Conservation (phyloP, 1,140 invertebrate genomes). For the Drosophila dunni region DNA sequence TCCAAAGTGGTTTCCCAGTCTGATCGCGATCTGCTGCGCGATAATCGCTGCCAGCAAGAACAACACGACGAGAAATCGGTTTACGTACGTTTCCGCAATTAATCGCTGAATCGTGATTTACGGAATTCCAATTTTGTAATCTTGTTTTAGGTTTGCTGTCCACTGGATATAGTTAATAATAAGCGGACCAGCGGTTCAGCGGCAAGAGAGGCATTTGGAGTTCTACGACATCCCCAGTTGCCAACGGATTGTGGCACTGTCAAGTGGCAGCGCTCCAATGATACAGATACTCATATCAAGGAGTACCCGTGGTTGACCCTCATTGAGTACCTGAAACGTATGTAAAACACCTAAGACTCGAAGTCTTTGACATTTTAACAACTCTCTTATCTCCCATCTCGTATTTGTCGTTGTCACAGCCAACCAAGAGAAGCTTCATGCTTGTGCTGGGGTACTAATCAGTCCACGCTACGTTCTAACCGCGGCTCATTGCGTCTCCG, state of each 20-base stretch:
- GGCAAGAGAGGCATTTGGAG: conserved; percentile 40
- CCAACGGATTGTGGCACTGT: conserved; percentile 72
- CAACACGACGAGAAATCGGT: conserved; percentile 10
- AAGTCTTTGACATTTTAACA: background rate
- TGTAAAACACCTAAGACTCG: conserved; percentile 12
- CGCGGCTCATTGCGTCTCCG: conserved; percentile 86
- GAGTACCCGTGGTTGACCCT: conserved; percentile 90
- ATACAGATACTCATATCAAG: conserved; percentile 86
- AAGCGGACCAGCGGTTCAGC: background rate
- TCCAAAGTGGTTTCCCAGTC: conserved; percentile 19
- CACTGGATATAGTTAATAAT: background rate
- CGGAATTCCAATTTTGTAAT: background rate
- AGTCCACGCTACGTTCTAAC: conserved; percentile 86
- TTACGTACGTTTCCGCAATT: conserved; percentile 33
- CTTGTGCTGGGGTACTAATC: conserved; percentile 87
- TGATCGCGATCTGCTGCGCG: conserved; percentile 53
- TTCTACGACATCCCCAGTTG: conserved; percentile 48
- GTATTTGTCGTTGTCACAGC: conserved; percentile 27
- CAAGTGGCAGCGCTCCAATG: conserved; percentile 86
- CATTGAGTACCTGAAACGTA: conserved; percentile 81
- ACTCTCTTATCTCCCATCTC: conserved; percentile 3
- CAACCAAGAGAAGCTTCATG: conserved; percentile 75
- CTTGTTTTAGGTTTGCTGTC: conserved; percentile 59
- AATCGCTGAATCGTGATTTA: background rate
- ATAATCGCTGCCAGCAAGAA: conserved; percentile 54